phyloP scores from a whole-genome alignment of 2,797 vertebrate species.

The Sarcoramphus papa region DNA sequence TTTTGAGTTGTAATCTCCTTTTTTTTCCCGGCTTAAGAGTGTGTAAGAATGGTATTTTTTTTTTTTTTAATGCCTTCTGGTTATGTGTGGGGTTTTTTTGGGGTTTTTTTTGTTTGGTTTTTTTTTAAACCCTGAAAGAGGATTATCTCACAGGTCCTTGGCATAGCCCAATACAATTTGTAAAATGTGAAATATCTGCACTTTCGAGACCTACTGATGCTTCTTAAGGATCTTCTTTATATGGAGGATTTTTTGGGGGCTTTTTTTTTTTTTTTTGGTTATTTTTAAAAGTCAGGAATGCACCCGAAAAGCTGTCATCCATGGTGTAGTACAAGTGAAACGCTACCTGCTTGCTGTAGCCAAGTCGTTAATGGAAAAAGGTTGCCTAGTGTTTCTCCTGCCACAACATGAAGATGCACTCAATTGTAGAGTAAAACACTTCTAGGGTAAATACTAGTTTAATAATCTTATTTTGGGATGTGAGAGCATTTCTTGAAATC shows the following conservation, averaged over 20 bases:
- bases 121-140: not conserved
- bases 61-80: not conserved
- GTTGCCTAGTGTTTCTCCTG: not conserved
- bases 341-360: not conserved
- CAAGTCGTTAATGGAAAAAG: not conserved
- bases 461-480: not conserved
- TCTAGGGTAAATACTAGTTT: not conserved
- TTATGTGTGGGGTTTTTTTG: not conserved
- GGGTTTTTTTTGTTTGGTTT: too few species aligned
- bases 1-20: not conserved
- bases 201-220: not conserved
- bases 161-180: not conserved
- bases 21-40: not conserved
- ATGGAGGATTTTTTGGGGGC: accelerated
- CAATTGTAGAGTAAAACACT: not conserved
- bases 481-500: not conserved
- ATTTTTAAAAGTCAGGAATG: not conserved
- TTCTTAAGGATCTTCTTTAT: not conserved
- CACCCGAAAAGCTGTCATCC: not conserved
- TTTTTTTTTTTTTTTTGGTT: not conserved
- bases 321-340: not conserved
- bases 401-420: not conserved
- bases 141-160: not conserved
- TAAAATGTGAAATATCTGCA: not conserved
- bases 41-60: not conserved